Conservation (phyloP, 2,888 invertebrate genomes). For the Agrotis puta region DNA sequence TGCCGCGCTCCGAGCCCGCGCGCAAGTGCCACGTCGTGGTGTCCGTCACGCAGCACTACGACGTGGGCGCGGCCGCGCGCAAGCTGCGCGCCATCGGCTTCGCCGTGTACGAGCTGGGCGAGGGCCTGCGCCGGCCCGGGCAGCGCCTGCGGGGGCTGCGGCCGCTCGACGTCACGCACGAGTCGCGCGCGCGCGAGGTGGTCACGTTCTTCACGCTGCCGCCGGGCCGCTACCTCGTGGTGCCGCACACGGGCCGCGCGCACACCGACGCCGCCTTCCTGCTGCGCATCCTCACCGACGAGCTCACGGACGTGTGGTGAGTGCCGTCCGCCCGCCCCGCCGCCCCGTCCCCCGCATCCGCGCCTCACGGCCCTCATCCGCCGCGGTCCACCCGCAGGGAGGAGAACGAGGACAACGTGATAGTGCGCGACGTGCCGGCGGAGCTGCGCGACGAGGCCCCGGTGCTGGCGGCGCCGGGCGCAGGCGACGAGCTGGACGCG, state of each 20-base stretch:
- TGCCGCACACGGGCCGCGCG: slow-evolving; percentile 93
- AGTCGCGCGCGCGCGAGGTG: slow-evolving; percentile 88
- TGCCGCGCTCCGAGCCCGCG: slow-evolving; percentile 89
- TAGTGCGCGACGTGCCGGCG: slow-evolving; percentile 83
- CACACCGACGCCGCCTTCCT: slow-evolving; percentile 94
- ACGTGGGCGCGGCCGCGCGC: slow-evolving; percentile 82
- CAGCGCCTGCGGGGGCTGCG: slow-evolving; percentile 73
- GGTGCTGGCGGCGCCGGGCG: slow-evolving; percentile 17
- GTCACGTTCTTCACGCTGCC: slow-evolving; percentile 94
- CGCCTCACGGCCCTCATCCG: too few relatives aligned
- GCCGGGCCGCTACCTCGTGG: slow-evolving; percentile 94
- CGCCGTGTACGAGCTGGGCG: slow-evolving; percentile 93
- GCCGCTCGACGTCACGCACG: slow-evolving; percentile 93
- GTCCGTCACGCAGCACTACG: slow-evolving; percentile 93
- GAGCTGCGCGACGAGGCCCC: slow-evolving; percentile 23
- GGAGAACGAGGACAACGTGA: slow-evolving; percentile 94
- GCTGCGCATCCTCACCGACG: slow-evolving; percentile 93
- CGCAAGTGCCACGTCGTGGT: slow-evolving; percentile 94
- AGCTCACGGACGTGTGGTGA: slow-evolving; percentile 94
- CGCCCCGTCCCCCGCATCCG: too few relatives aligned
- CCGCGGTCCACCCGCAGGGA: slow-evolving; percentile 89
- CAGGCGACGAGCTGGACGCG: slow-evolving; percentile 60
- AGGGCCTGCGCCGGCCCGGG: slow-evolving; percentile 63
- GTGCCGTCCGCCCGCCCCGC: slow-evolving; percentile 32
- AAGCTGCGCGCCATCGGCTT: slow-evolving; percentile 92